Evolutionary conservation across 2,113 vertebrate species (phyloP), one percentile per base, ranked within the genome.

Genomic region (Geococcyx californianus): DNA sequence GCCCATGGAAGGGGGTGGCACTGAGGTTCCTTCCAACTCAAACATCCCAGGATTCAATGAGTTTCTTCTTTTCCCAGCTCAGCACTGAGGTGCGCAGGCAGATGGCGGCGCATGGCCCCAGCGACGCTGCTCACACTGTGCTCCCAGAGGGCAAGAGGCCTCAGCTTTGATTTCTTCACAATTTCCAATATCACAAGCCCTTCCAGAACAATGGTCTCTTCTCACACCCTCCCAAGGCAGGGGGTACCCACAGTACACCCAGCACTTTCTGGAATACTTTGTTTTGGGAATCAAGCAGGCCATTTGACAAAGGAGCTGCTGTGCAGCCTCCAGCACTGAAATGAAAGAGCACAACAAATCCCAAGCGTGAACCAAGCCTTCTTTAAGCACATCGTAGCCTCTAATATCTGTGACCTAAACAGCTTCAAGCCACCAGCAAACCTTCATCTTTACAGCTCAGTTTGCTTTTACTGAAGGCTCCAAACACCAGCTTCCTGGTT

Each of bases 101-200:
- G 49, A 21, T 4, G 2, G 28, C 0, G 21, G 33, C 13, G 1
- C 1, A 11, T 2, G 3, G 21, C 11, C 42, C 49, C 84, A n/a
- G 62, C 2, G 23, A 58, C 7, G 6, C 66, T 29, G 59, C 80
- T 90, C 42, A 69, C 51, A 1, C 42, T n/a, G 25, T 0, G 52
- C 70, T 33, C 73, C 64, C 56, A 49, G 6, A 52, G 16, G 29
- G 73, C 51, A 25, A 17, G 55, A 62, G 45, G 10, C 20, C 38
- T 19, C 58, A 73, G 55, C 84, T 87, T 52, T 17, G 69, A 75
- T 55, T 45, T n/a, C 40, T n/a, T 23, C 38, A 78, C 73, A 78
- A 96, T 80, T 82, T 16, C 42, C 80, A 88, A 3, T 9, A 70
- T 51, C 70, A 79, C 78, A 84, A 47, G 80, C 63, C 31, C 38